Evolutionary conservation across 2,797 vertebrate genomes (phyloP).

Genomic region (Malacoraja senta): DNA sequence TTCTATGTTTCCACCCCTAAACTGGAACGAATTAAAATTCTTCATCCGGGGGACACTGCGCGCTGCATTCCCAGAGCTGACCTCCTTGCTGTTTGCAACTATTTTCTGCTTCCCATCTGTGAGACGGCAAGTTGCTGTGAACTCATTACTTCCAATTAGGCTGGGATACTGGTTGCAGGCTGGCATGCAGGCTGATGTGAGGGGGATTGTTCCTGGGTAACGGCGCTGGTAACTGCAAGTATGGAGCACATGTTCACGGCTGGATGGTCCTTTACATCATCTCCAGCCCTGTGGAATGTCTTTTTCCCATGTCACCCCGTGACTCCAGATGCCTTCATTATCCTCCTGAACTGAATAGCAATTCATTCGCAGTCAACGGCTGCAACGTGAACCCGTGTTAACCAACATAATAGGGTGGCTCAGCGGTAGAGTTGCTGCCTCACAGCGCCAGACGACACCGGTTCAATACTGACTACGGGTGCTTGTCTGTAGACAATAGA

Average conservation of each 20-base stretch:
- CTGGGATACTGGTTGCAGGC: constrained; percentile 51
- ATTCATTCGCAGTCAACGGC: background rate
- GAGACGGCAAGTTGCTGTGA: constrained; percentile 29
- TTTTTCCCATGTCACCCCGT: constrained; percentile 42
- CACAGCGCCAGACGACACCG: no score
- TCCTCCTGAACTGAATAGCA: background rate
- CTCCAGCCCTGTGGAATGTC: constrained; percentile 43
- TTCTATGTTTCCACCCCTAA: no score
- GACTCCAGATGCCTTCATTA: background rate
- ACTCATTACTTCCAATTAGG: constrained; percentile 63
- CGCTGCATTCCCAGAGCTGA: background rate
- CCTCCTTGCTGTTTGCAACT: background rate
- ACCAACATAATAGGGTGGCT: no score
- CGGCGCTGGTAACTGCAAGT: constrained; percentile 51
- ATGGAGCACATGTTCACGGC: constrained; percentile 45
- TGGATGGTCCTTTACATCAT: constrained; percentile 47
- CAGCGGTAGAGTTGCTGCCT: no score
- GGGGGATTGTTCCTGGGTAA: constrained; percentile 57
- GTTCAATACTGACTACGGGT: no score
- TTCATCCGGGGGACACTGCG: background rate
- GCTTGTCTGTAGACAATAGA: no score
- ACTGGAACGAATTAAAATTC: background rate
- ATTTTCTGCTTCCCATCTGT: constrained; percentile 5
- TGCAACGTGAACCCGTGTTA: no score
- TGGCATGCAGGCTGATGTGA: constrained; percentile 46